phyloP scores from a whole-genome alignment of 2,797 vertebrate genomes.

The Cyprinodon diabolis region DNA sequence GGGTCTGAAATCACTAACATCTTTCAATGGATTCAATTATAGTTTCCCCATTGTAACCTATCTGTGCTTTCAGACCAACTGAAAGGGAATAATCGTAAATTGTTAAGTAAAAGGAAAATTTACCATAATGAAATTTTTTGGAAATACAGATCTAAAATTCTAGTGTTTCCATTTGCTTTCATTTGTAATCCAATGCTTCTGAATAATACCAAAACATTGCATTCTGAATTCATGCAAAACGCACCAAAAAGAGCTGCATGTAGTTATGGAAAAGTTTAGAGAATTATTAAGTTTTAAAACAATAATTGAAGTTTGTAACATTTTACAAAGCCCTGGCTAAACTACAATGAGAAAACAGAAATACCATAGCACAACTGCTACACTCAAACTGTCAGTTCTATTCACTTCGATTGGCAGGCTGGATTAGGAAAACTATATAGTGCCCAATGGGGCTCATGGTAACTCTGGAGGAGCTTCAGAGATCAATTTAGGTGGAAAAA shows the following conservation, averaged over 20 bases:
- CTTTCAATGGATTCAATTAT: neutral
- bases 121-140: neutral
- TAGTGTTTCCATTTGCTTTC: neutral
- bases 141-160: neutral
- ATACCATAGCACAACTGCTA: neutral
- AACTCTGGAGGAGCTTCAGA: neutral
- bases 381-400: no score
- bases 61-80: constrained; percentile 13
- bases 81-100: neutral
- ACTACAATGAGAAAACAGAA: neutral
- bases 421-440: neutral
- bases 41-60: constrained; percentile 8
- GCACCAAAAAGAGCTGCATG: neutral
- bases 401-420: neutral
- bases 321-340: neutral
- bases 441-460: neutral
- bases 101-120: neutral
- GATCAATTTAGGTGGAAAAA: neutral
- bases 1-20: constrained; percentile 17
- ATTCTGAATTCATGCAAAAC: neutral
- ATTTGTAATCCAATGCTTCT: neutral
- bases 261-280: neutral
- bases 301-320: neutral
- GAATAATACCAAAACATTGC: neutral
- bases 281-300: neutral